phyloP scores from a whole-genome alignment of 2,113 vertebrate species.

The Mixornis gularis region DNA sequence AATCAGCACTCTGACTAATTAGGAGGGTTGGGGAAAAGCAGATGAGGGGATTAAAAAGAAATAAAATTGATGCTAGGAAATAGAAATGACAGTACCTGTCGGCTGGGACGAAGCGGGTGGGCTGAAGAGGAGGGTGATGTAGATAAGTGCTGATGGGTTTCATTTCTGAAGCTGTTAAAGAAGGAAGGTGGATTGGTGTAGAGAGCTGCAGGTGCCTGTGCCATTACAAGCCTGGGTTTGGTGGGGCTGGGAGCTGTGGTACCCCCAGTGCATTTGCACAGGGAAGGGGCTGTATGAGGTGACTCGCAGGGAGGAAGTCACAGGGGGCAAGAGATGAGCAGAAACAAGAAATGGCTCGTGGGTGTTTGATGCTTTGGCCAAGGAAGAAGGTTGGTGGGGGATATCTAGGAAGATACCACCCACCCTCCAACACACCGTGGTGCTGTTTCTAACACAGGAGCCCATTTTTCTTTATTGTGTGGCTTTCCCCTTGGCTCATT shows the following conservation, averaged over 20 bases:
- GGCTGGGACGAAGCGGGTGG: not conserved
- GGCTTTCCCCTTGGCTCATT: not conserved
- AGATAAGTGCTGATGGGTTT: not conserved
- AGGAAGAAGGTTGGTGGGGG: not conserved
- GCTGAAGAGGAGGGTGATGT: not conserved
- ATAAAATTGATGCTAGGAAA: not conserved
- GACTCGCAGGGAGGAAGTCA: not conserved
- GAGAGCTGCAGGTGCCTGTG: not conserved
- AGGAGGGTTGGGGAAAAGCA: not conserved
- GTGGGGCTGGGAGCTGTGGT: not conserved
- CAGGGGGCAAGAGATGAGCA: not conserved
- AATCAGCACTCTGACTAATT: slow-evolving; percentile 16
- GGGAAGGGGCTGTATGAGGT: not conserved
- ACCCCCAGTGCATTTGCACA: not conserved
- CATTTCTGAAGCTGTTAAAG: not conserved
- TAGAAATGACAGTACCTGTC: not conserved
- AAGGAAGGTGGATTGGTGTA: not conserved
- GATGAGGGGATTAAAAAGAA: not conserved
- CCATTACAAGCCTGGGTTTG: not conserved
- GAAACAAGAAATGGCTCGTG: not conserved
- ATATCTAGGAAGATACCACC: not conserved
- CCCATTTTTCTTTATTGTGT: not conserved
- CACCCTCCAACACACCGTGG: not conserved
- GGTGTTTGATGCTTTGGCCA: not conserved
- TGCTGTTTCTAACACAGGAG: not conserved